Conservation (phyloP, 2,888 invertebrate species). For the Erebia palarica region DNA sequence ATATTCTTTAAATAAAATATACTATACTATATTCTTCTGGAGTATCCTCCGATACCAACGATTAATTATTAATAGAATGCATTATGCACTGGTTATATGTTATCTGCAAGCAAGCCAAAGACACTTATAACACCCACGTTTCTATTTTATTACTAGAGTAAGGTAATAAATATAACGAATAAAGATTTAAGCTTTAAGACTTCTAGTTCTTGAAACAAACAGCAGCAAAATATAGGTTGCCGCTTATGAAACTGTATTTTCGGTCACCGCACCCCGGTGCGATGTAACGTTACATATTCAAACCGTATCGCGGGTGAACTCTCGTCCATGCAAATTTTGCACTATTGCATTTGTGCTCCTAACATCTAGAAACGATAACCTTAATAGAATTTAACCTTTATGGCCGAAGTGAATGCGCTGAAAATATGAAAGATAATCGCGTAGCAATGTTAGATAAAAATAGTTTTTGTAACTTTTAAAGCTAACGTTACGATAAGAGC, state of each 20-base stretch:
- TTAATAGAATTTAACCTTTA: conserved; percentile 44
- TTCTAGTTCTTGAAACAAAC: conserved; percentile 31
- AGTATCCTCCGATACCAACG: no score
- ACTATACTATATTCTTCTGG: no score
- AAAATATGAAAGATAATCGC: not conserved
- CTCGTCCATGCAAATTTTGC: conserved; percentile 66
- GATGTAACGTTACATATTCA: conserved; percentile 65
- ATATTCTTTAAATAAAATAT: no score
- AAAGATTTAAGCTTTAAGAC: not conserved
- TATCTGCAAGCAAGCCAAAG: no score
- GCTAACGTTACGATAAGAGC: no score
- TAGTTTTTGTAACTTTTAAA: not conserved
- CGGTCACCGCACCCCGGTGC: conserved; percentile 44
- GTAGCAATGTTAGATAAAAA: not conserved
- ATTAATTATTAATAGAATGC: no score
- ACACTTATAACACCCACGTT: no score
- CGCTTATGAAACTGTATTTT: conserved; percentile 59
- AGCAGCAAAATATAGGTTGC: conserved; percentile 48
- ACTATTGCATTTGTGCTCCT: conserved; percentile 62
- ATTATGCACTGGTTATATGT: no score
- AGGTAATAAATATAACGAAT: no score
- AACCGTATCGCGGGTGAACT: conserved; percentile 57
- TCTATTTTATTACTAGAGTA: no score
- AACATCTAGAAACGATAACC: conserved; percentile 56
- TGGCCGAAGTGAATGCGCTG: conserved; percentile 8